A percentile compares a stretch with the other conserved stretches of the same genome.
Conservation (phyloP, 2,888 invertebrate genomes). For the Caenorhabditis drosophilae region DNA sequence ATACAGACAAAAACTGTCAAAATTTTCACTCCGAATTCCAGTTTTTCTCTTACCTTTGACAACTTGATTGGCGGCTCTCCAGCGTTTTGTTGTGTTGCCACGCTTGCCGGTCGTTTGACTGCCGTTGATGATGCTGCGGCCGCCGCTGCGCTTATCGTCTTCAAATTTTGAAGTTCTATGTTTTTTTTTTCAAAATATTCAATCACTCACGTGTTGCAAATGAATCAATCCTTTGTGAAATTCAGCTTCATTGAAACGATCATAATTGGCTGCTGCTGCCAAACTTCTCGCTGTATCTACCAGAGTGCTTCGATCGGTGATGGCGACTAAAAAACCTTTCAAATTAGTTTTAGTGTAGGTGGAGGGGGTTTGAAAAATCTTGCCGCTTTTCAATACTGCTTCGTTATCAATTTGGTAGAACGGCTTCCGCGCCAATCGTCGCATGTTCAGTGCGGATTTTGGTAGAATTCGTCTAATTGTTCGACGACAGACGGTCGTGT, state of each 20-base stretch:
- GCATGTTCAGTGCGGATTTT: slow-evolving; percentile 41
- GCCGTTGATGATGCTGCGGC: slow-evolving; percentile 14
- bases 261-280: not conserved
- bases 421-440: slow-evolving; percentile 48
- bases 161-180: slow-evolving; percentile 3
- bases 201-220: slow-evolving; percentile 31
- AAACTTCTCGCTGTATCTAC: slow-evolving; percentile 4
- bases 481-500: slow-evolving; percentile 31
- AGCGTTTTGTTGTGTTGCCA: not conserved
- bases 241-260: slow-evolving; percentile 11
- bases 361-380: slow-evolving; percentile 2
- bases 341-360: not conserved
- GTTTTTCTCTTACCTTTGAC: slow-evolving; percentile 9
- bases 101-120: slow-evolving; percentile 13
- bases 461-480: slow-evolving; percentile 40
- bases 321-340: slow-evolving; percentile 14
- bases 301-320: slow-evolving; percentile 13
- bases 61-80: slow-evolving; percentile 27
- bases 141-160: slow-evolving; percentile 11
- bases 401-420: slow-evolving; percentile 43
- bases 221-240: slow-evolving; percentile 33
- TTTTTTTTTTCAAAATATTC: not conserved
- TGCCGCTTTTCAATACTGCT: slow-evolving; percentile 27
- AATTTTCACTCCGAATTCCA: slow-evolving; percentile 9
- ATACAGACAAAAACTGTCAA: slow-evolving; percentile 14